Conservation (phyloP, 2,797 vertebrate genomes). For the Fundulus diaphanus region DNA sequence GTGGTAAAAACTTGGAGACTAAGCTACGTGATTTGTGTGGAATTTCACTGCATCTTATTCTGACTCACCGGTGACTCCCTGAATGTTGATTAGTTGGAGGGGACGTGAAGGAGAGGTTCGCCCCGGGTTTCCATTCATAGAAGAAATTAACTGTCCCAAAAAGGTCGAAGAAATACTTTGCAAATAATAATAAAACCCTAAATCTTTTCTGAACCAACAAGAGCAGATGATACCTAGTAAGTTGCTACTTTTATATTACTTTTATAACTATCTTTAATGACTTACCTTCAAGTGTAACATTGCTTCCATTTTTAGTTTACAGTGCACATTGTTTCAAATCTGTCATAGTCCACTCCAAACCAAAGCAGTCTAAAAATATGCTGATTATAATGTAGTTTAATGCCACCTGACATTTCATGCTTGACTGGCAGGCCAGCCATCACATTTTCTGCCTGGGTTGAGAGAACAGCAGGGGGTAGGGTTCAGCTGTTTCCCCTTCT, state of each 20-base stretch:
- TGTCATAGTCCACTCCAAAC: conserved; percentile 13
- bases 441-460: conserved; percentile 67
- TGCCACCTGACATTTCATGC: conserved; percentile 74
- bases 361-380: conserved; percentile 35
- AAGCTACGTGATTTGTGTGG: background rate
- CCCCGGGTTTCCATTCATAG: background rate
- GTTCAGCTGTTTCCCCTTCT: conserved; percentile 51
- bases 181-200: background rate
- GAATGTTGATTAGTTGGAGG: background rate
- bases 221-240: background rate
- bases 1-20: background rate
- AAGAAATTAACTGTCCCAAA: background rate
- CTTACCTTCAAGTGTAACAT: background rate
- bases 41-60: background rate
- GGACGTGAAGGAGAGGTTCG: background rate
- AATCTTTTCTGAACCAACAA: background rate
- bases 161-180: background rate
- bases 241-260: background rate
- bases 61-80: background rate
- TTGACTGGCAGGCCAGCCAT: conserved; percentile 51
- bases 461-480: conserved; percentile 31
- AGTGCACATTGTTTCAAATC: conserved; percentile 8
- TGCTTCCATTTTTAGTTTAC: background rate
- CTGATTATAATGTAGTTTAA: conserved; percentile 49
- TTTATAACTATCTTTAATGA: background rate